Evolutionary conservation across 2,797 vertebrate species (phyloP), one percentile per base, ranked within the genome.

Genomic region (Champsocephalus gunnari): DNA sequence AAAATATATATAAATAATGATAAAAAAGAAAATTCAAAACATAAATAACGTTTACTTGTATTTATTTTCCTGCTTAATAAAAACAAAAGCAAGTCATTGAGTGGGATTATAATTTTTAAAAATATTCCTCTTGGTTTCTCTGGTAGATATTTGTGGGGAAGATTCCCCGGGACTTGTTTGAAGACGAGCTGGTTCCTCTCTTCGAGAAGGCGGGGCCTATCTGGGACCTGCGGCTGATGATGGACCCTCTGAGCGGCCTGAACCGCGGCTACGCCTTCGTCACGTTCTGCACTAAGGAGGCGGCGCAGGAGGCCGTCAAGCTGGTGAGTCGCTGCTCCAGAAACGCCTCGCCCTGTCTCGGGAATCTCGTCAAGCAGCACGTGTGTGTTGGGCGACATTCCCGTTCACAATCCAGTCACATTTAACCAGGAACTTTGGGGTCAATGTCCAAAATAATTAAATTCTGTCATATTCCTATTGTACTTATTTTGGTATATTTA

Each of bases 211-310:
- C 97, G 1, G 98, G 98, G 38, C 94, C 96, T 56, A 98, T 99
- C 91, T 99, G 98, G 98, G 98, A 99, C 93, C 95, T 99, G 13
- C 94, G 98, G 73, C 94, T 99, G 82, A 99, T 99, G 98, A 99
- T 99, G 98, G 98, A 99, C 91, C 98, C 98, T 1, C 94, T 99
- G 54, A 99, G 96, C 21, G 97, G 98, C 73, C 94, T 99, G 81
- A 99, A 99, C 89, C 92, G 98, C 83, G 98, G 98, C 83, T 99
- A 99, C 79, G 98, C 98, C 89, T 99, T 99, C 88, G 96, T 99
- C 92, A 99, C 98, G 5, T 99, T 98, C 95, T 99, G 98, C 95
- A 96, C 95, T 87, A 99, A 99, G 94, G 97, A 99, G 73, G 96
- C 97, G 34, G 97, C 98, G 50, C 97, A 98, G 91, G 98, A 97